Evolutionary conservation across 2,113 vertebrate genomes (phyloP), one percentile per base, ranked within the genome.

Genomic region (Melanocharis versteri): DNA sequence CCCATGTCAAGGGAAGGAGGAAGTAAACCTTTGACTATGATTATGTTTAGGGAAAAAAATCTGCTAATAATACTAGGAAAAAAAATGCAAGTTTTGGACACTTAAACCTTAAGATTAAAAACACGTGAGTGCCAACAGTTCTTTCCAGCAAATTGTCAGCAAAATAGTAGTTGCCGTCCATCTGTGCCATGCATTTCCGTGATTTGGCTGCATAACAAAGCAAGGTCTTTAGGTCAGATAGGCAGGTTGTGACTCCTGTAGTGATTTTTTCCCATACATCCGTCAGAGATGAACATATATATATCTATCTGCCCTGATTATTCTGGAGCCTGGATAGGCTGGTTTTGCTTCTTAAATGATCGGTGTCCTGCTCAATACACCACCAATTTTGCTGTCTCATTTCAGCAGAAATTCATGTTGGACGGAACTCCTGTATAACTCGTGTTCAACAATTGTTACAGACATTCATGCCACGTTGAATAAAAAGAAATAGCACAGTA

Each of bases 141-240:
- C 48, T 83, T 83, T 60, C 72, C 65, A 93, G 57, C 20, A 94
- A 93, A 92, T 50, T 51, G 78, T 97, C 97, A 97, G 96, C 96
- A 97, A 96, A 97, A 96, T 75, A 68, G 72, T 76, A 56, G 90
- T 86, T 94, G 91, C 75, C n/a, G 93, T 92, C 60, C 65, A 72
- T 83, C 39, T 84, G 48, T 70, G 27, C 64, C 78, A 16, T 83
- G 51, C 16, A 21, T 85, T 77, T 93, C 45, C 0, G 0, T 51
- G 51, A 76, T 37, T 1, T 73, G 83, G 79, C 42, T 33, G 33
- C 33, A 7, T 62, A 75, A 57, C 45, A 77, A 37, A 81, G 64
- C 31, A 56, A 75, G 31, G 42, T 73, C 28, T 83, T 13, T 87
- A 53, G 35, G 33, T 73, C 47, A 48, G 42, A 31, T 26, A 50